phyloP scores from a whole-genome alignment of 2,113 vertebrate species.

The Arvicanthis niloticus region DNA sequence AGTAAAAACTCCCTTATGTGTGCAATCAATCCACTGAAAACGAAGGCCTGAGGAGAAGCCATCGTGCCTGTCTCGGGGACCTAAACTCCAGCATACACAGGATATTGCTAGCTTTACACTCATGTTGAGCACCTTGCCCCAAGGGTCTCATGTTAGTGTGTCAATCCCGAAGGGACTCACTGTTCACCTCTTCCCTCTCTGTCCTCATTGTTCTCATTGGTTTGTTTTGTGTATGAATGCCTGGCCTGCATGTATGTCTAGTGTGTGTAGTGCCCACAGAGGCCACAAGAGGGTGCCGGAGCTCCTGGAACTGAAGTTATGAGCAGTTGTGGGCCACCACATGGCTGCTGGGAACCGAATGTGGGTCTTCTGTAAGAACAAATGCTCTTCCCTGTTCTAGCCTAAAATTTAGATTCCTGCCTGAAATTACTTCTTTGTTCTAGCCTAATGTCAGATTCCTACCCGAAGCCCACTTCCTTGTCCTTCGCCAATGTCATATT shows the following conservation, averaged over 20 bases:
- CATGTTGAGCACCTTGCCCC: background rate
- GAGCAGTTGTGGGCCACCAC: background rate
- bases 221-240: background rate
- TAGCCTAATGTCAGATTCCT: too few species aligned
- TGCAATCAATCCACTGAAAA: background rate
- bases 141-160: too few species aligned
- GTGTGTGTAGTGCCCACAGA: background rate
- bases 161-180: background rate
- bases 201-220: background rate
- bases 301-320: background rate
- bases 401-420: too few species aligned
- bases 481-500: too few species aligned
- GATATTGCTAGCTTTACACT: background rate
- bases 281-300: background rate
- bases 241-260: background rate
- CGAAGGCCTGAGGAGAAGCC: background rate
- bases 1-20: background rate
- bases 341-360: background rate
- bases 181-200: too few species aligned
- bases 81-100: background rate
- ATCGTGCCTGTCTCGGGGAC: rapidly evolving
- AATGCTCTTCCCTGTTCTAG: too few species aligned
- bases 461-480: too few species aligned
- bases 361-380: background rate
- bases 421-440: too few species aligned